Evolutionary conservation across 2,888 invertebrate genomes (phyloP), one percentile per base, ranked within the genome.

Genomic region (Polietes domitor): DNA sequence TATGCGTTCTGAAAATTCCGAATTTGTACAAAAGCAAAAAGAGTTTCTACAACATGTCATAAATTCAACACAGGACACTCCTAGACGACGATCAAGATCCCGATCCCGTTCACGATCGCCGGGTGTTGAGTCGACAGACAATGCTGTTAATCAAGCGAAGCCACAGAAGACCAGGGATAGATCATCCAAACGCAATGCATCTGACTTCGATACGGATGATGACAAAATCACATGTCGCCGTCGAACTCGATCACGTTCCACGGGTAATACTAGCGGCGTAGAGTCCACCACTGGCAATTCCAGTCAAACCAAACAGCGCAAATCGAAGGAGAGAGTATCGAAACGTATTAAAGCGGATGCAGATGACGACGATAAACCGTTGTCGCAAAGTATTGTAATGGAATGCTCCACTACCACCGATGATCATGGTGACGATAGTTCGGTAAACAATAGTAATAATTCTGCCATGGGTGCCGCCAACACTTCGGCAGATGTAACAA

Each of bases 1-100:
- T 78, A 94, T 94, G 93, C 92, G 95, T 76, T 94, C 94, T 7
- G 94, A 94, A 88, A 95, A 95, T 87, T 93, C 94, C 10, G 95
- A 95, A 65, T 94, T 94, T 92, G 94, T 94, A 0, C 93, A 93
- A 85, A 95, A 94, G 89, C 94, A 94, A 73, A 94, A 93, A 86
- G 93, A 93, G 86, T 95, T 95, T 87, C 89, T 94, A 12, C 94
- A 93, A 87, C 93, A 94, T 77, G 93, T 94, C 1, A 90, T 89
- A 32, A 82, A 82, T 10, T 75, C 77, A 1, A 68, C 68, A 0
- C 77, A 83, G 47, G 84, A 83, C 68, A 80, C 76, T 63, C 78
- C 81, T 19, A 55, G 76, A 19, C 41, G 78, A 55, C 74, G 75
- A 75, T 78, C 83, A 4, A 68, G 83, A 65, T 80, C 83, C 6